Base-by-base conservation (phyloP, 1,140 invertebrate genomes). In the Anoplolepis gracilipes region DNA sequence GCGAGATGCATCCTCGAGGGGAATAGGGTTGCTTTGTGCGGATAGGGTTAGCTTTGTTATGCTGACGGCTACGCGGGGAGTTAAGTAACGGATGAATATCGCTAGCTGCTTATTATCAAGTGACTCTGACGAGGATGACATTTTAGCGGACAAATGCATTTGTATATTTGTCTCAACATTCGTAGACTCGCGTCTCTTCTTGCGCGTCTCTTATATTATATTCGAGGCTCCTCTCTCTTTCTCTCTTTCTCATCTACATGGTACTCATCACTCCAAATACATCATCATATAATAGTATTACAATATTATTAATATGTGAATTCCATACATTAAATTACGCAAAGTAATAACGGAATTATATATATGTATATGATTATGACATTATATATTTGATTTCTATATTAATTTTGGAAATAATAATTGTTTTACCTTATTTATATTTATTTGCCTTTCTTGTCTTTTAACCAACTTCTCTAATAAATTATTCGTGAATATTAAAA, bases 1-100 rank as follows among this genome's bases (percentile, higher is more conserved):
- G 81, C 88, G 85, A 73, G 78, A 78, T 90, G 88, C 85, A 90
- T 82, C 65, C 88, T 90, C 85, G 85, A 79, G 88, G 79, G 88
- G 88, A 81, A 87, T 69, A 82, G 78, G 78, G 78, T 82, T 82
- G 85, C 78, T 55, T 57, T 59, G 65, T 87, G 65, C 61, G 87
- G 87, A 84, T 86, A 76, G 76, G 76, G 65, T 76, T 61, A 85
- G 85, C 85, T 89, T 90, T 90, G 88, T 87, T 90, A 73, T 70
- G 53, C 76, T 64, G 33, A 75, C 65, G 86, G 75, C 84, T 77
- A 82, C 88, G 87, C 84, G 42, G 88, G 46, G 53, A 72, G 78
- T 82, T 86, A 85, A 88, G 53, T 88, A 88, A 70, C 70, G 42
- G 72, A 88, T 76, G 88, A 89, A 88, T 89, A 82, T 69, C 72